phyloP scores from a whole-genome alignment of 2,113 vertebrate genomes.

The Glaucomys volans region DNA sequence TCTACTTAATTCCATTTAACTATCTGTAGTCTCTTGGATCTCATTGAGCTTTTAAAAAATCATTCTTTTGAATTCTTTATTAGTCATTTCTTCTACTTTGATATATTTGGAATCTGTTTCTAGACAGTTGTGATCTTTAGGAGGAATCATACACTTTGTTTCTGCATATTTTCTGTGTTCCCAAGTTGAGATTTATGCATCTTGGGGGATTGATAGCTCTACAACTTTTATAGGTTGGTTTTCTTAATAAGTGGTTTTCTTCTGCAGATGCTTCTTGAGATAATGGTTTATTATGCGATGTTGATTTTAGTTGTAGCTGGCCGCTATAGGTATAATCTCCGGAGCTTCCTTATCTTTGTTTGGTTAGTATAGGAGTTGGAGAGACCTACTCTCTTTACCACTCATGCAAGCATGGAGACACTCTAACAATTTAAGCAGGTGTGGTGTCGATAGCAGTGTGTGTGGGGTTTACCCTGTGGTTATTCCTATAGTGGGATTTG shows the following conservation, averaged over 20 bases:
- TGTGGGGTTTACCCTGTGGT: background rate
- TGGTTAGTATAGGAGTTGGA: background rate
- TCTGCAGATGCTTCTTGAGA: background rate
- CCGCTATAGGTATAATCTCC: background rate
- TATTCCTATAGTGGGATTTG: background rate
- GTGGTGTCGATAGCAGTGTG: background rate
- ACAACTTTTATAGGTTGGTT: background rate
- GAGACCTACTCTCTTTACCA: background rate
- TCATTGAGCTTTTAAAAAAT: background rate
- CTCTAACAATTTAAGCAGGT: background rate
- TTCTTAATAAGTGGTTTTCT: background rate
- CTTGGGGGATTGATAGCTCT: background rate
- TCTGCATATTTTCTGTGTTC: background rate
- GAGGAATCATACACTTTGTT: background rate
- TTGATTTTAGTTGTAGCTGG: background rate
- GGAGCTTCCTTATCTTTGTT: background rate
- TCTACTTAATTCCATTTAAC: too few species aligned
- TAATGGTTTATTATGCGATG: background rate
- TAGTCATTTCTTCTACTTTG: background rate
- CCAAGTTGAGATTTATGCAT: background rate
- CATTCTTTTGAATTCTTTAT: background rate
- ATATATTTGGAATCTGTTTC: background rate
- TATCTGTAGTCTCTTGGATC: too few species aligned
- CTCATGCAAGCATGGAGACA: background rate
- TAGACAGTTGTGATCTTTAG: background rate